These are phyloP conservation scores for Diorhabda elongata DNA, from an alignment of 1,140 invertebrate species.

Conservation along the genomic window DNA sequence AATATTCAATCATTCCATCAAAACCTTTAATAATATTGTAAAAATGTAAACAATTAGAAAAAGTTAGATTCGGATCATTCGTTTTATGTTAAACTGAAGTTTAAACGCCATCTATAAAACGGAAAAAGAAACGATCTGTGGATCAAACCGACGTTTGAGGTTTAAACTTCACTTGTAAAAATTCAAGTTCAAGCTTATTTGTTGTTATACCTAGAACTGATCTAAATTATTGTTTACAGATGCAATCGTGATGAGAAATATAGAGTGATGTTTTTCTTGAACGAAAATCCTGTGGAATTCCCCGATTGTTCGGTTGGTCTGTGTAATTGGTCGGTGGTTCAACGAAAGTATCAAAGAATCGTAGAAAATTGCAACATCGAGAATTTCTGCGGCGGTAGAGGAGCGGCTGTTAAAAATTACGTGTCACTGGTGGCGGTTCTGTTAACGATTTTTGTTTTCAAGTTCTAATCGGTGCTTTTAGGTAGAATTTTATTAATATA, in stretches of 20 bases:
- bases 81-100: too few relatives aligned
- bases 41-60: too few relatives aligned
- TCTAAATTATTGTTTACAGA: conserved; percentile 41
- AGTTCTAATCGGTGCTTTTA: background rate
- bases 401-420: background rate
- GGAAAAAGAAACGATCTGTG: too few relatives aligned
- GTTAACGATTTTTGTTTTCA: background rate
- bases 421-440: background rate
- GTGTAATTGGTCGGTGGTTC: conserved; percentile 53
- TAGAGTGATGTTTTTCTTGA: conserved; percentile 60
- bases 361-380: conserved; percentile 35
- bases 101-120: too few relatives aligned
- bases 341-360: conserved; percentile 31
- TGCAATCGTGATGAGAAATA: conserved; percentile 54
- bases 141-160: too few relatives aligned
- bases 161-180: background rate
- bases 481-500: background rate
- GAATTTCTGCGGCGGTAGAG: conserved; percentile 27
- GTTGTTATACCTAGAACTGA: background rate
- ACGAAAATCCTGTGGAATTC: conserved; percentile 57
- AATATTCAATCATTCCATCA: too few relatives aligned
- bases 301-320: conserved; percentile 58
- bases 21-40: too few relatives aligned
- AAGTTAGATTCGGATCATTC: too few relatives aligned
- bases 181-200: background rate